phyloP scores from a whole-genome alignment of 1,140 invertebrate genomes.

The Drosophila subobscura region DNA sequence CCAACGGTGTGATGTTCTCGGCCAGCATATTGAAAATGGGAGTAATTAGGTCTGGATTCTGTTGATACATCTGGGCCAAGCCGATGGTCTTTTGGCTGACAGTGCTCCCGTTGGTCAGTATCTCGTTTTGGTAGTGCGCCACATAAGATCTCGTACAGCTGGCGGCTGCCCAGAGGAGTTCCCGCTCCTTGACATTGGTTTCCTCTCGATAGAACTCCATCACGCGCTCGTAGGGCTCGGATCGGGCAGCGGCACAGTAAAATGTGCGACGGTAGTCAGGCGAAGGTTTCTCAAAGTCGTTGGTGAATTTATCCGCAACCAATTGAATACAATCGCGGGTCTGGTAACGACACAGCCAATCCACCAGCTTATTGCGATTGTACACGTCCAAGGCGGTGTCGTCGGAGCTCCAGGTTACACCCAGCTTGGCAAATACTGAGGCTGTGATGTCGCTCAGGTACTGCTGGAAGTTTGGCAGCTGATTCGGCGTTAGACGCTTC shows the following conservation, averaged over 20 bases:
- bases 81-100: slow-evolving; percentile 50
- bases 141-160: slow-evolving; percentile 52
- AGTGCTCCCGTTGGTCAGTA: slow-evolving; percentile 24
- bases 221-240: slow-evolving; percentile 57
- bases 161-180: slow-evolving; percentile 51
- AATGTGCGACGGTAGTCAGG: slow-evolving; percentile 85
- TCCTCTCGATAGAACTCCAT: slow-evolving; percentile 31
- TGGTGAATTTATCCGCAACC: slow-evolving; percentile 33
- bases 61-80: slow-evolving; percentile 80
- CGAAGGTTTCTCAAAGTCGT: slow-evolving; percentile 50
- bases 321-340: slow-evolving; percentile 81
- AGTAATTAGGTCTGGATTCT: slow-evolving; percentile 79
- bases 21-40: slow-evolving; percentile 55
- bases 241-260: slow-evolving; percentile 85
- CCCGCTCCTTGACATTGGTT: slow-evolving; percentile 29
- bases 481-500: slow-evolving; percentile 35
- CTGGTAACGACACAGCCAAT: slow-evolving; percentile 85
- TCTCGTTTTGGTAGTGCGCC: slow-evolving; percentile 34
- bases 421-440: slow-evolving; percentile 46
- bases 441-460: slow-evolving; percentile 51
- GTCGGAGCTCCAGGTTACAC: slow-evolving; percentile 23
- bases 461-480: slow-evolving; percentile 47
- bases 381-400: slow-evolving; percentile 71
- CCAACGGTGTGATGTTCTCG: slow-evolving; percentile 36
- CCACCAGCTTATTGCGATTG: slow-evolving; percentile 77